phyloP scores from a whole-genome alignment of 2,888 invertebrate species.

The Drosophila putrida region DNA sequence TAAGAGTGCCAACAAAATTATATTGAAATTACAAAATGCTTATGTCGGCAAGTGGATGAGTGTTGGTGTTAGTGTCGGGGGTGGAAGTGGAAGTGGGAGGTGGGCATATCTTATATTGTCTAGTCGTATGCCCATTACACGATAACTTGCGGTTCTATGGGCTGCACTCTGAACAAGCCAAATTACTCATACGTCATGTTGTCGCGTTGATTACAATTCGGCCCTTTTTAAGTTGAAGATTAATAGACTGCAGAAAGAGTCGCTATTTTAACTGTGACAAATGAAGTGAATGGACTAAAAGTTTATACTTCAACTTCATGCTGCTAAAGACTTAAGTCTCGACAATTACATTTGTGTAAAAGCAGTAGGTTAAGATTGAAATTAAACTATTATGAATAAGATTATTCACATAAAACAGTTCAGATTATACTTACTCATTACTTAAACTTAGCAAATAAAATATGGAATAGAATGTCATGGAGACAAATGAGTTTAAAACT shows the following conservation, averaged over 20 bases:
- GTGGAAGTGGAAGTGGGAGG: constrained; percentile 7
- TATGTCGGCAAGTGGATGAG: constrained; percentile 27
- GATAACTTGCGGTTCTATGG: constrained; percentile 14
- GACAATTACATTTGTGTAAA: too few species aligned
- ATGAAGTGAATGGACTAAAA: not conserved
- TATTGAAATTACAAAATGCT: constrained; percentile 73
- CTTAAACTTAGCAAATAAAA: too few species aligned
- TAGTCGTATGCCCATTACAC: constrained; percentile 44
- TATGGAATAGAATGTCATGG: too few species aligned
- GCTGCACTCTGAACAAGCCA: constrained; percentile 2
- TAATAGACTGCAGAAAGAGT: not conserved
- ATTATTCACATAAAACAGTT: too few species aligned
- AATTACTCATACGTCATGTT: constrained; percentile 22
- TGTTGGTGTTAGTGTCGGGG: constrained; percentile 3
- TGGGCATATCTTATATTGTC: constrained; percentile 40
- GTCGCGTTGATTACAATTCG: not conserved
- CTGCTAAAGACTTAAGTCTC: not conserved
- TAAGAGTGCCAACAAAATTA: constrained; percentile 63
- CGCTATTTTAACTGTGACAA: not conserved
- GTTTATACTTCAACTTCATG: not conserved
- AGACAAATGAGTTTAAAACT: too few species aligned
- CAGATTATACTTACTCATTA: too few species aligned
- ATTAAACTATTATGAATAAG: too few species aligned
- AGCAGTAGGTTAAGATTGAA: too few species aligned
- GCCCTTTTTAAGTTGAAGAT: too few species aligned